Conservation (phyloP, 2,888 invertebrate genomes). For the Drosophila formosana region DNA sequence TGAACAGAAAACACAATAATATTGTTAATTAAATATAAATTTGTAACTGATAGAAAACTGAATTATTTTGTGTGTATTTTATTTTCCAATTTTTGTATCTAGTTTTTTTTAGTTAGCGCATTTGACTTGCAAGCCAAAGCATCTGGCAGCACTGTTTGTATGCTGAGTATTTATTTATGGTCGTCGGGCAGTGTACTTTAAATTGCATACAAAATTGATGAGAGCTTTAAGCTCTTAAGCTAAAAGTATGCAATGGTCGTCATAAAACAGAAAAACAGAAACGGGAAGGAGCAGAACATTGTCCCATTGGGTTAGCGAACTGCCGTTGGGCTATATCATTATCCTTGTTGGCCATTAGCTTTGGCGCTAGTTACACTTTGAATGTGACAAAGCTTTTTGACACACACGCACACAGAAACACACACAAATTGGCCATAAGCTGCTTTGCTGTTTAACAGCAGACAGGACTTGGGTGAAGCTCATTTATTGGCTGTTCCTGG, state of each 20-base stretch:
- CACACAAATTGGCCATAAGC: constrained; percentile 28
- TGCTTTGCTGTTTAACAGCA: constrained; percentile 34
- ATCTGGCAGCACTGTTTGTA: too few relatives aligned
- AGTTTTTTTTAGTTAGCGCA: too few relatives aligned
- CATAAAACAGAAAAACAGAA: constrained; percentile 6
- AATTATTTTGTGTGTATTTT: too few relatives aligned
- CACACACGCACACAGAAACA: constrained; percentile 15
- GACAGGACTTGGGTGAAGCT: constrained; percentile 22
- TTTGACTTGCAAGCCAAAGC: too few relatives aligned
- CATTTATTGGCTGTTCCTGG: constrained; percentile 28
- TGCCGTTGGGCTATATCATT: constrained; percentile 26
- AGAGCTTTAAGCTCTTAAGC: constrained; percentile 53
- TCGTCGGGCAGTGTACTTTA: constrained; percentile 49
- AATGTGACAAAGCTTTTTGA: constrained; percentile 45
- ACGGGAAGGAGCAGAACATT: background rate
- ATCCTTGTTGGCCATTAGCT: constrained; percentile 41
- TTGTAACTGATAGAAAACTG: too few relatives aligned
- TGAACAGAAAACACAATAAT: too few relatives aligned
- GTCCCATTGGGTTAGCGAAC: constrained; percentile 21
- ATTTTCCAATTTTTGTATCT: too few relatives aligned
- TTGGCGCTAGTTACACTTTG: constrained; percentile 34
- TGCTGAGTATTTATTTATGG: constrained; percentile 24
- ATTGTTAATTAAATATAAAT: too few relatives aligned
- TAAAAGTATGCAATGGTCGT: constrained; percentile 40
- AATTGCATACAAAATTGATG: constrained; percentile 55